Base-by-base conservation (phyloP, 2,113 vertebrate genomes). In the Pteropus alecto region DNA sequence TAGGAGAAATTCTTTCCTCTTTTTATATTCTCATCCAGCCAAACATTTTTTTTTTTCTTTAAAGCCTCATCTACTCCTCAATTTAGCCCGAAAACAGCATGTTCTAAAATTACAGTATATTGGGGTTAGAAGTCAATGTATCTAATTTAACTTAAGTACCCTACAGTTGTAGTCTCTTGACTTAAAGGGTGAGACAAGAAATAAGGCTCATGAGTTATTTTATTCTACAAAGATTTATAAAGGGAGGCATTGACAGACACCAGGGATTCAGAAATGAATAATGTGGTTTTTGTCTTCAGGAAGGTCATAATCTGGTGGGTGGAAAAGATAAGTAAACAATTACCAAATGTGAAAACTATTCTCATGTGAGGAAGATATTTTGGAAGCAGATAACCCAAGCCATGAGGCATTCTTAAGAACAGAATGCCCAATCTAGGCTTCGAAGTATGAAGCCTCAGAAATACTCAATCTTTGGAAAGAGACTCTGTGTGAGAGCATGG, bases 21-120 rank as follows among this genome's bases (percentile, higher is more conserved):
- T 84, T 95, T 73, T 48, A 74, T 18, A 83, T 90, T 89, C 81
- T 90, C 48, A 94, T 56, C 67, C 43, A 61, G 41, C 56, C 88
- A 89, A 94, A 73, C 28, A 83, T 22, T 74, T 81, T 87, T 83
- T 83, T 97, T 63, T 94, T 78, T 14, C 51, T 58, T 96, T 65
- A 83, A 38, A 94, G 56, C 58, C 26, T 91, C 43, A 86, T 56
- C 83, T 38, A 86, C 48, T 83, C 91, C 78, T 41, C 58, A 12
- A 92, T 81, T 88, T 89, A 77, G 48, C 33, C 22, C 78, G 13
- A 82, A 91, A 43, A 81, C 16, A 81, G 15, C 7, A 71, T 22
- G 13, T 85, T 74, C 51, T 88, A 89, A 91, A 95, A 83, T 78
- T 48, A 63, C 2, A 89, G 7, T 24, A 81, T 90, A 18, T 90